These are phyloP conservation scores for Exocentrus adspersus DNA, from an alignment of 2,888 invertebrate species.

Conservation along the genomic window DNA sequence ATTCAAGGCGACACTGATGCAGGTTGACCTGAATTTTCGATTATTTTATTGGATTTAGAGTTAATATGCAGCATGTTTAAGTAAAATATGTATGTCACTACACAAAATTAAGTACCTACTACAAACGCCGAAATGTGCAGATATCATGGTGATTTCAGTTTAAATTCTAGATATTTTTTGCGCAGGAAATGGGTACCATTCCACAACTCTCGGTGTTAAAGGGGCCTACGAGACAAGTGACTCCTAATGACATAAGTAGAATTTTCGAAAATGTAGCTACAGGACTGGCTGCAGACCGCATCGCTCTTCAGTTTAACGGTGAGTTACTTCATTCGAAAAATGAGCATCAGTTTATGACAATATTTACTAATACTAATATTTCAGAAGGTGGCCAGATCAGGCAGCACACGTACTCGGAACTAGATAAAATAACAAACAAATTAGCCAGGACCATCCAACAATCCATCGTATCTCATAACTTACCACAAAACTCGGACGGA, in stretches of 20 bases:
- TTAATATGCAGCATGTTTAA: neutral
- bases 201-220: conserved; percentile 78
- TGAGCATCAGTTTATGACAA: neutral
- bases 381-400: conserved; percentile 45
- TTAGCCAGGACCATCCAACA: conserved; percentile 68
- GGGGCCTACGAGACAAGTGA: conserved; percentile 65
- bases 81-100: too few relatives aligned
- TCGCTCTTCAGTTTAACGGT: conserved; percentile 74
- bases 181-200: conserved; percentile 75
- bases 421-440: conserved; percentile 69
- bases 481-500: conserved; percentile 71
- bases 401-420: conserved; percentile 65
- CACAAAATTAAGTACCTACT: too few relatives aligned
- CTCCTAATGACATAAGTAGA: conserved; percentile 57
- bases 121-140: too few relatives aligned
- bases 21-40: neutral
- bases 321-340: conserved; percentile 40
- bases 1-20: neutral
- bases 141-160: too few relatives aligned
- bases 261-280: conserved; percentile 70
- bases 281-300: conserved; percentile 64
- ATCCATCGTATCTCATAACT: conserved; percentile 58
- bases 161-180: too few relatives aligned
- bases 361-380: too few relatives aligned
- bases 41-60: too few relatives aligned